Evolutionary conservation across 2,797 vertebrate species (phyloP).

Genomic region (Centropyge bicolor): DNA sequence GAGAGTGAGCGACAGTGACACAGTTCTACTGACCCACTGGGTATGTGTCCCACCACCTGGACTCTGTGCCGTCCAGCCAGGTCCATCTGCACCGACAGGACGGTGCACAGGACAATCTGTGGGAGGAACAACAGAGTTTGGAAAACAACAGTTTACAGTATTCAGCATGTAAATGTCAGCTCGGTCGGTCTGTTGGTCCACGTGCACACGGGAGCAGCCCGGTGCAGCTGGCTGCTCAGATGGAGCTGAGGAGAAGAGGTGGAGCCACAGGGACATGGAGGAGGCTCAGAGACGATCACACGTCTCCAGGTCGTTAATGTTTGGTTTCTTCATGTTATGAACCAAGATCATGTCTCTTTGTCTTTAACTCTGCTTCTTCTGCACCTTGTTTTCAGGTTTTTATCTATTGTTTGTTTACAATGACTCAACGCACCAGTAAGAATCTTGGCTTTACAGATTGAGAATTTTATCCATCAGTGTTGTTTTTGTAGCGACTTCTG

Average conservation of each 20-base stretch:
- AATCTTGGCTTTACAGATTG: not conserved
- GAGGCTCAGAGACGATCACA: not conserved
- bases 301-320: not conserved
- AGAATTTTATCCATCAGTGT: not conserved
- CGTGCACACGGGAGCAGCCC: conserved; percentile 10
- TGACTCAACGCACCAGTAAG: not conserved
- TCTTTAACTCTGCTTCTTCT: not conserved
- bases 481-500: not conserved
- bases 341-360: not conserved
- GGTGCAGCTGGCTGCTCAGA: not conserved
- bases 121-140: conserved; percentile 41
- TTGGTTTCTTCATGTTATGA: not conserved
- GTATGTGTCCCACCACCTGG: conserved; percentile 90
- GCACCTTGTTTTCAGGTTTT: not conserved
- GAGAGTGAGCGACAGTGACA: conserved; percentile 23
- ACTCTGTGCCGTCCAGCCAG: conserved; percentile 77
- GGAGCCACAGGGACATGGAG: not conserved
- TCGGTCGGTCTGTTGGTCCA: conserved; percentile 8
- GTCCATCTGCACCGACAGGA: conserved; percentile 78
- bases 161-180: conserved; percentile 37
- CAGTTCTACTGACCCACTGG: conserved; percentile 88
- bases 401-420: not conserved
- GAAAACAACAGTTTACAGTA: conserved; percentile 27
- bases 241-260: not conserved
- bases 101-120: conserved; percentile 73